These are phyloP conservation scores for Malthinus flaveolus DNA, from an alignment of 2,888 invertebrate genomes.

Conservation along the genomic window DNA sequence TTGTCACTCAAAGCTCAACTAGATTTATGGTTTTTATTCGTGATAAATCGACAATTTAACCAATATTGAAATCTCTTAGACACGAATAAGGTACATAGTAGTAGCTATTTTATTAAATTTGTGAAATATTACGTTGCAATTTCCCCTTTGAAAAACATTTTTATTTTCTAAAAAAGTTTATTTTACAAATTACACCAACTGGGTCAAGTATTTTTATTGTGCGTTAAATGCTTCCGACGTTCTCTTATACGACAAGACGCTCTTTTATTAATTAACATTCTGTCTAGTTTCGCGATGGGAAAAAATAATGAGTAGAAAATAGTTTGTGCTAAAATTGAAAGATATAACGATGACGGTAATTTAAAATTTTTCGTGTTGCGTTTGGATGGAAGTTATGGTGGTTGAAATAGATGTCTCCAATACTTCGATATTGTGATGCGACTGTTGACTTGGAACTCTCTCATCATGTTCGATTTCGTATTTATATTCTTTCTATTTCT, in stretches of 20 bases:
- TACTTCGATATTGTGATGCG: constrained; percentile 65
- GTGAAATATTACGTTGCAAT: too few relatives aligned
- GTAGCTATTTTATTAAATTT: too few relatives aligned
- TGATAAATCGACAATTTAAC: constrained; percentile 3
- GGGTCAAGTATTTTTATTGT: too few relatives aligned
- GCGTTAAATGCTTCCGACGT: too few relatives aligned
- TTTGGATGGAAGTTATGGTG: constrained; percentile 30
- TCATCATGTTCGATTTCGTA: constrained; percentile 87
- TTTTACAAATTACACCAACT: too few relatives aligned
- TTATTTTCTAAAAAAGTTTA: too few relatives aligned
- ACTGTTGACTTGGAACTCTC: constrained; percentile 82
- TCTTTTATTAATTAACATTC: too few relatives aligned
- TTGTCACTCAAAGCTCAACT: too few relatives aligned
- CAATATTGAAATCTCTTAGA: neutral
- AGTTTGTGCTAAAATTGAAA: neutral
- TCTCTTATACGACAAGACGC: too few relatives aligned
- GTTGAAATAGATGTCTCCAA: constrained; percentile 37
- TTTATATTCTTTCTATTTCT: constrained; percentile 86
- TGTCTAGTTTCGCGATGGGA: too few relatives aligned
- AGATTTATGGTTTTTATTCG: neutral
- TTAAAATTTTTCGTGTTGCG: constrained; percentile 4
- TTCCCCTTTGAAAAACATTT: too few relatives aligned
- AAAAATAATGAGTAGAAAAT: neutral
- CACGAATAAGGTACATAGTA: too few relatives aligned
- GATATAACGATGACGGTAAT: neutral